Evolutionary conservation across 2,888 invertebrate species (phyloP).

Genomic region (Psococerastis gibbosa): DNA sequence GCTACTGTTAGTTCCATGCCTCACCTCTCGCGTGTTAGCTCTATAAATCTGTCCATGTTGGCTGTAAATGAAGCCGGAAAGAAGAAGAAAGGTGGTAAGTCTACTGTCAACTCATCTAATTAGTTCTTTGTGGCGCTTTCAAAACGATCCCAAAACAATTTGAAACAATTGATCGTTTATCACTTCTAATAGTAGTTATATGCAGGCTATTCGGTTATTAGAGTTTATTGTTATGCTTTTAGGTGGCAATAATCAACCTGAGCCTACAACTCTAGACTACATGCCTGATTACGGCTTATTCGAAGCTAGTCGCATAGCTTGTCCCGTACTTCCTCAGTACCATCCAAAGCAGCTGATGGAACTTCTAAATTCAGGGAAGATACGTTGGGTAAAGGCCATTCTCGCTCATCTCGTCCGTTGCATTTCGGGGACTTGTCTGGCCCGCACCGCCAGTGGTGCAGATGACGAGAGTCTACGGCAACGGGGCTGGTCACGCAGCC

Average conservation of each 20-base stretch:
- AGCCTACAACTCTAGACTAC: constrained; percentile 37
- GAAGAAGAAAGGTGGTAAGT: constrained; percentile 30
- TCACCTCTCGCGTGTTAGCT: constrained; percentile 62
- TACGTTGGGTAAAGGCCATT: constrained; percentile 91
- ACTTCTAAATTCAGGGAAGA: constrained; percentile 91
- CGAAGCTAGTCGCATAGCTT: constrained; percentile 92
- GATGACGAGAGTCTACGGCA: constrained; percentile 44
- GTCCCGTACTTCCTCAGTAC: constrained; percentile 95
- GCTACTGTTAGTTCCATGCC: constrained; percentile 61
- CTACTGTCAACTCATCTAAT: constrained; percentile 3
- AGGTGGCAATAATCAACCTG: constrained; percentile 9
- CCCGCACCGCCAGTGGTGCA: constrained; percentile 29
- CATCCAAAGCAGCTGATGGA: constrained; percentile 99
- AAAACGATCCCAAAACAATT: too few species aligned
- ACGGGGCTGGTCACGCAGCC: constrained; percentile 71
- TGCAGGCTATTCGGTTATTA: too few species aligned
- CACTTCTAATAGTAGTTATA: too few species aligned
- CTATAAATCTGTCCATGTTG: constrained; percentile 62
- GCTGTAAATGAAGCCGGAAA: constrained; percentile 43
- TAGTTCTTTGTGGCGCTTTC: too few species aligned
- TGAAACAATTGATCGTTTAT: too few species aligned
- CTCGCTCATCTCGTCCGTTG: constrained; percentile 81
- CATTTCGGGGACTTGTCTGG: constrained; percentile 39
- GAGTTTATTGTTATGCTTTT: too few species aligned
- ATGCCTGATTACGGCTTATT: constrained; percentile 91